Percentiles rank a stretch among this genome's conserved stretches.
Conservation (phyloP, 2,888 invertebrate genomes). For the Ceratothoa steindachneri region DNA sequence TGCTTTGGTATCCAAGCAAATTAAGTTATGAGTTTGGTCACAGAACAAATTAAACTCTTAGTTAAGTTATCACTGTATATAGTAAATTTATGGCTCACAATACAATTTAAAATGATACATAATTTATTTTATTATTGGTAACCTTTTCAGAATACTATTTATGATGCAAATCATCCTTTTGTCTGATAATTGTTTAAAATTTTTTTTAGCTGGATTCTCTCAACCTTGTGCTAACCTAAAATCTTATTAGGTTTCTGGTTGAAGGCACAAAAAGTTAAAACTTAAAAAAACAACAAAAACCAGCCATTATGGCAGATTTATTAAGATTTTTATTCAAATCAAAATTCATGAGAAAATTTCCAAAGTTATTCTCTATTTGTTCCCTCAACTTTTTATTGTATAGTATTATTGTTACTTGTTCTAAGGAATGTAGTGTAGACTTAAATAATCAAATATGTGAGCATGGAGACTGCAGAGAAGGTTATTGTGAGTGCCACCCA, state of each 20-base stretch:
- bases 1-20: no score
- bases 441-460: neutral
- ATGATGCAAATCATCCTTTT: no score
- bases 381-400: constrained; percentile 7
- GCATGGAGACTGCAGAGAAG: constrained; percentile 14
- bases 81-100: no score
- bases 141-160: no score
- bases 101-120: no score
- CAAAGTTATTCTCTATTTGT: neutral
- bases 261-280: neutral
- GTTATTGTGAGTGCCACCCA: constrained; percentile 53
- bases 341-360: constrained; percentile 12
- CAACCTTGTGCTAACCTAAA: constrained; percentile 3
- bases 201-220: neutral
- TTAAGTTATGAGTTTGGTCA: no score
- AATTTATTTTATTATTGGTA: no score
- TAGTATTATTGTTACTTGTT: constrained; percentile 10
- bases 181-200: no score
- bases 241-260: neutral
- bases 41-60: no score
- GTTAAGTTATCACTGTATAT: no score
- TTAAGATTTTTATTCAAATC: constrained; percentile 12
- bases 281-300: neutral
- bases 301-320: neutral
- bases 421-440: constrained; percentile 9